A percentile compares a stretch with the other conserved stretches of the same genome.
Evolutionary conservation across 1,140 invertebrate species (phyloP).

Genomic region (Elymnias hypermnestra): DNA sequence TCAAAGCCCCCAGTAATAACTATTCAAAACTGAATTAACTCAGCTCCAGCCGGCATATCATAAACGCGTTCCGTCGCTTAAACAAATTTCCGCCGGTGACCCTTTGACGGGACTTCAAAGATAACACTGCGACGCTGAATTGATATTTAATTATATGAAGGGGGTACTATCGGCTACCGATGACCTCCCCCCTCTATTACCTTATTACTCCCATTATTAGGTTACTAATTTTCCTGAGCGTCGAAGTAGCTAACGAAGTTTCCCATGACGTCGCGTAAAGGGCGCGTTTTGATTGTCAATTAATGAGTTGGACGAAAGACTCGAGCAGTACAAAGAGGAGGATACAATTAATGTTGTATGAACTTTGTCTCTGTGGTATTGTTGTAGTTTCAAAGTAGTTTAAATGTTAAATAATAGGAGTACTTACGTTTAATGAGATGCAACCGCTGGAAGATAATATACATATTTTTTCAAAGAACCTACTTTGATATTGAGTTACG

Average conservation of each 20-base stretch:
- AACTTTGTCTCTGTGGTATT: conserved; percentile 8
- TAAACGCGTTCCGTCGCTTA: conserved; percentile 25
- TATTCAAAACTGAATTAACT: conserved; percentile 25
- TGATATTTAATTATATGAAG: conserved; percentile 55
- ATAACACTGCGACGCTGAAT: conserved; percentile 44
- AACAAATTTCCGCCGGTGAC: conserved; percentile 44
- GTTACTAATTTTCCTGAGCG: conserved; percentile 71
- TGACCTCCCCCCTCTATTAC: conserved; percentile 64
- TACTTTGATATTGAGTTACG: too few species aligned
- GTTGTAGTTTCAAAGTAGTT: not conserved
- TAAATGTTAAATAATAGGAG: not conserved
- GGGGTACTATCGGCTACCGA: conserved; percentile 38
- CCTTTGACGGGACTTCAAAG: conserved; percentile 28
- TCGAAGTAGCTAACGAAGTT: conserved; percentile 67
- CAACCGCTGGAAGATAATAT: too few species aligned
- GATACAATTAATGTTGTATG: conserved; percentile 54
- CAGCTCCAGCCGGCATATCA: conserved; percentile 14
- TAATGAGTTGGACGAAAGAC: conserved; percentile 62
- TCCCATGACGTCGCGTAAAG: conserved; percentile 47
- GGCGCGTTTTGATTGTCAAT: conserved; percentile 70
- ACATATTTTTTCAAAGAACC: too few species aligned
- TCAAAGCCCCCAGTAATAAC: conserved; percentile 17
- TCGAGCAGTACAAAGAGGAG: conserved; percentile 46
- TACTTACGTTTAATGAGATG: too few species aligned
- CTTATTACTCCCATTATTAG: conserved; percentile 69